Conservation (phyloP, 2,113 vertebrate species). For the Mustelus asterias region DNA sequence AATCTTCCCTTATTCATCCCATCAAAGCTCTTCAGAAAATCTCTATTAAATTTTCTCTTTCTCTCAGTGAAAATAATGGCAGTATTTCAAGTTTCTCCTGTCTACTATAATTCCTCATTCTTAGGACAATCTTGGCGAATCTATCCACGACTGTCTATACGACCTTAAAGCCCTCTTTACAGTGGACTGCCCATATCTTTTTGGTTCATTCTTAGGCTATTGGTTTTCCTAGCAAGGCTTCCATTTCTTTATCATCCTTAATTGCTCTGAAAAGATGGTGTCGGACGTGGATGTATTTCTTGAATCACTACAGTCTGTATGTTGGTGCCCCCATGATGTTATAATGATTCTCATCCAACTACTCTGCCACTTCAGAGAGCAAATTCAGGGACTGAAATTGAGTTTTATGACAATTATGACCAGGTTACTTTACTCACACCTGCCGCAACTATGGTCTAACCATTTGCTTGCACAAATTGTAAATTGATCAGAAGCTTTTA, state of each 20-base stretch:
- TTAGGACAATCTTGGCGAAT: neutral
- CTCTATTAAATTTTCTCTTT: neutral
- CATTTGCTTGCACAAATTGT: neutral
- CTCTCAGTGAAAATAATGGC: neutral
- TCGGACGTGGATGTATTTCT: neutral
- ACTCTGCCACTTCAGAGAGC: neutral
- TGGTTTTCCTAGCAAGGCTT: neutral
- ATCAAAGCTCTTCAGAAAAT: neutral
- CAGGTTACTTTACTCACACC: neutral
- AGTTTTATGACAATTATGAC: neutral
- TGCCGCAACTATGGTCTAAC: neutral
- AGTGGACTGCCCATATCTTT: neutral
- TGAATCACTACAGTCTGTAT: neutral
- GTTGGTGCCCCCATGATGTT: neutral
- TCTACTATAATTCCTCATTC: neutral
- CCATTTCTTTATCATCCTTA: neutral
- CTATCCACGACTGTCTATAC: neutral
- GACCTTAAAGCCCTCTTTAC: neutral
- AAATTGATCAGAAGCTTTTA: neutral
- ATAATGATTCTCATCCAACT: neutral
- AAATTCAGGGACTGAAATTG: neutral
- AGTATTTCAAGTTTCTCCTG: neutral
- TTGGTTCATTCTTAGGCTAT: neutral
- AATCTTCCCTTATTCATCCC: neutral
- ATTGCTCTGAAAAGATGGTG: neutral